Percentiles rank a stretch among this genome's conserved stretches.
phyloP scores from a whole-genome alignment of 1,140 invertebrate genomes.

The Caenorhabditis tropicalis region DNA sequence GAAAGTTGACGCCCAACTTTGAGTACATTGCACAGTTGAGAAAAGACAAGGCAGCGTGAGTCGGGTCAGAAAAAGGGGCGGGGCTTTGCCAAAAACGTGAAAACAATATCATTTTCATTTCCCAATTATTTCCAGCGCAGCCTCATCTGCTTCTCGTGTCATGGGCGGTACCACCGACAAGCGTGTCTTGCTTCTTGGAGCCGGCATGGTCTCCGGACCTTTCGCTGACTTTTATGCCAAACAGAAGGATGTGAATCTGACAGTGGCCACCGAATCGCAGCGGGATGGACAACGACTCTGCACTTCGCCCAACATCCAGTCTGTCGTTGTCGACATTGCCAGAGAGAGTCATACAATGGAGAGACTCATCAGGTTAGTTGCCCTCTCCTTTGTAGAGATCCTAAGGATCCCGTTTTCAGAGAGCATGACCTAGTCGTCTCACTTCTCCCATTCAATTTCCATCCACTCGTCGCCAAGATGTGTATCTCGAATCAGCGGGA shows the following conservation, averaged over 20 bases:
- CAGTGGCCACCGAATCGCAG: slow-evolving; percentile 86
- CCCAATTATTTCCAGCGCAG: slow-evolving; percentile 64
- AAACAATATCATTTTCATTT: too few relatives aligned
- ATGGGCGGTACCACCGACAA: slow-evolving; percentile 61
- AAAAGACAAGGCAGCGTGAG: slow-evolving; percentile 46
- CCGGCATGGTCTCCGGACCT: slow-evolving; percentile 90
- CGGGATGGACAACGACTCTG: slow-evolving; percentile 86
- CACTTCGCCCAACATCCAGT: slow-evolving; percentile 81
- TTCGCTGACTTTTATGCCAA: slow-evolving; percentile 90
- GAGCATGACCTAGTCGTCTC: slow-evolving; percentile 84
- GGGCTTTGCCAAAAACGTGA: too few relatives aligned
- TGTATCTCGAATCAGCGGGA: slow-evolving; percentile 87
- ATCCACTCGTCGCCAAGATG: slow-evolving; percentile 82
- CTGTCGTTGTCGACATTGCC: slow-evolving; percentile 83
- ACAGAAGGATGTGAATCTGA: slow-evolving; percentile 79
- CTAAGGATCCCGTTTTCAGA: slow-evolving; percentile 60
- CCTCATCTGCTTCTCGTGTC: slow-evolving; percentile 57
- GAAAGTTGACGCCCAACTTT: slow-evolving; percentile 86
- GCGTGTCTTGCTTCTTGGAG: slow-evolving; percentile 84
- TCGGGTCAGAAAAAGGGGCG: too few relatives aligned
- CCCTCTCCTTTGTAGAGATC: background rate
- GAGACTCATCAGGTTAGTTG: slow-evolving; percentile 76
- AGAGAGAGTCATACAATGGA: slow-evolving; percentile 79
- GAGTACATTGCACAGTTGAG: slow-evolving; percentile 90
- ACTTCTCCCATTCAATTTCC: slow-evolving; percentile 88